Percentiles rank a stretch among this genome's conserved stretches.
phyloP scores from a whole-genome alignment of 2,113 vertebrate genomes.

The Leiothrix lutea region DNA sequence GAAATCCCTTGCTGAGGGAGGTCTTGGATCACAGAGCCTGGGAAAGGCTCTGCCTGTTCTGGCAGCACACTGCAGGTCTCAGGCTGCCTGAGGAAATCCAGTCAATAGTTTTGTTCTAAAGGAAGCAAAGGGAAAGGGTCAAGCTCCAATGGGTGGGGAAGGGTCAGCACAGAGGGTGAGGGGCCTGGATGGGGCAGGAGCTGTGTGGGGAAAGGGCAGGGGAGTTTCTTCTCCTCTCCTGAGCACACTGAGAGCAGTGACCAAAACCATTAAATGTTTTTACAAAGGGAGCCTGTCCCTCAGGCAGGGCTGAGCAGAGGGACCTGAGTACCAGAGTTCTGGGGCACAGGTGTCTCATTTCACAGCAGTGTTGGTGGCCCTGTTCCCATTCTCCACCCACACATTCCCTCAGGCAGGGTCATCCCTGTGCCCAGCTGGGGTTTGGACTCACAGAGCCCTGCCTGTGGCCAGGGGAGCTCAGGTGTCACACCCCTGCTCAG shows the following conservation, averaged over 20 bases:
- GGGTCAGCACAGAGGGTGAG: not conserved
- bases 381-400: not conserved
- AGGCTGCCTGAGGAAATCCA: not conserved
- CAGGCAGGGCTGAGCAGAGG: not conserved
- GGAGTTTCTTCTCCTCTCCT: not conserved
- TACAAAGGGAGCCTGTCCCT: no score
- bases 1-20: not conserved
- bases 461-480: not conserved
- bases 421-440: not conserved
- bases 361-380: not conserved
- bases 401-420: not conserved
- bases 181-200: not conserved
- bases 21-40: not conserved
- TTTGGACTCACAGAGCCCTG: rapidly evolving
- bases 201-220: not conserved
- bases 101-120: not conserved
- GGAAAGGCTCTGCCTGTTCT: not conserved
- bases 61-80: not conserved
- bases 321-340: not conserved
- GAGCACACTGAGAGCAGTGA: not conserved
- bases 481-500: not conserved
- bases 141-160: not conserved
- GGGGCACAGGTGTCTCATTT: not conserved
- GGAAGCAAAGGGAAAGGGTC: not conserved
- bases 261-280: not conserved